phyloP scores from a whole-genome alignment of 1,140 invertebrate species.

The Neodiprion pinetum region DNA sequence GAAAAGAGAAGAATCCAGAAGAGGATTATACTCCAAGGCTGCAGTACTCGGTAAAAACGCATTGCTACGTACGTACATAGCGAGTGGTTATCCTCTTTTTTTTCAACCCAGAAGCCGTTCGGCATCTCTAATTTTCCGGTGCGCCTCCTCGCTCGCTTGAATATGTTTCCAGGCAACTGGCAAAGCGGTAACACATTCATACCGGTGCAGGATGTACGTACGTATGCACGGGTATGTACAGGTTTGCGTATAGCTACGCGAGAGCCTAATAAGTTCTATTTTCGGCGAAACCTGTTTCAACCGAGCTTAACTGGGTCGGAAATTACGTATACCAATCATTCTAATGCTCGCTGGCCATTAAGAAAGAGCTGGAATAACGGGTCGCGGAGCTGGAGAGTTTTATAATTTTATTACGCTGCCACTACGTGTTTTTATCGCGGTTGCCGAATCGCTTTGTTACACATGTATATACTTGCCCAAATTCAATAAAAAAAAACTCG shows the following conservation, averaged over 20 bases:
- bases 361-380: not conserved
- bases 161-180: too few relatives aligned
- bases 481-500: not conserved
- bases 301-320: conserved; percentile 15
- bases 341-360: conserved; percentile 6
- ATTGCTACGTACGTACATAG: too few relatives aligned
- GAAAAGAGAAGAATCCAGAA: too few relatives aligned
- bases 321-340: conserved; percentile 30
- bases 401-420: not conserved
- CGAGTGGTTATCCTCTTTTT: not conserved
- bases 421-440: not conserved
- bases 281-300: conserved; percentile 7
- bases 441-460: not conserved
- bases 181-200: not conserved
- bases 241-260: not conserved
- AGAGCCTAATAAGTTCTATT: not conserved
- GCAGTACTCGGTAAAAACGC: too few relatives aligned
- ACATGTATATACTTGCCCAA: not conserved
- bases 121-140: conserved; percentile 40
- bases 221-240: not conserved
- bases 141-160: not conserved
- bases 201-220: too few relatives aligned
- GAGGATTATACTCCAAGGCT: too few relatives aligned
- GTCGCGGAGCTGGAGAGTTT: not conserved
- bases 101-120: not conserved